Evolutionary conservation across 2,888 invertebrate species (phyloP), one percentile per base, ranked within the genome.

Genomic region (Campoletis raptor): DNA sequence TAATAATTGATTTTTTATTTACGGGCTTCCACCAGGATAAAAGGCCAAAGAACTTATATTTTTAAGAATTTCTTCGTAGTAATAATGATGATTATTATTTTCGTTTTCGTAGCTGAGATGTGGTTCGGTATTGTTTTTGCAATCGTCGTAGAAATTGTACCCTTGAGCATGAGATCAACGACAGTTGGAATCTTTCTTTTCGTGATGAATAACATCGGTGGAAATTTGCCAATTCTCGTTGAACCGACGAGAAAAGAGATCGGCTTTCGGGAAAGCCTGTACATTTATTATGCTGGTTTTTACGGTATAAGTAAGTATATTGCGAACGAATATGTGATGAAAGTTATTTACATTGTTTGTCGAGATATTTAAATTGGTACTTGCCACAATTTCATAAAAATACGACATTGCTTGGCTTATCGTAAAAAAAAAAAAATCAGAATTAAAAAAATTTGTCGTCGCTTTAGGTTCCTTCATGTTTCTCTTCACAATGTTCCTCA

Each of bases 81-180:
- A 30, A 3, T 30, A 30, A 30, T 30, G 3, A 2, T 30, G 3
- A 30, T 30, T 30, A 30, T 48, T 52, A 18, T 40, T 52, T 24
- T 18, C 24, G 45, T 37, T 76, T 83, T 69, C 95, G 12, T 95
- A 97, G 98, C 98, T 91, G 98, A 98, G 95, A 98, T 98, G 98
- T 98, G 98, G 98, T 98, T 98, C 94, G 98, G 98, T 73, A 98
- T 98, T 88, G 96, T 98, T 5, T 98, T 98, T 94, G 98, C 98
- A 4, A 97, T 98, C 92, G 95, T 98, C 3, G 98, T 98, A 1
- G 98, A 98, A 95, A 97, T 98, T 87, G 98, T 98, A 1, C 98
- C 98, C 0, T 92, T 97, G 70, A 96, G 96, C 8, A 96, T 98
- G 18, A 96, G 98, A 70, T 98, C 98, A 6, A 98, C 98, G 57